Percentiles rank a stretch among this genome's conserved stretches.
Evolutionary conservation across 2,888 invertebrate species (phyloP).

Genomic region (Eurytoma californica): DNA sequence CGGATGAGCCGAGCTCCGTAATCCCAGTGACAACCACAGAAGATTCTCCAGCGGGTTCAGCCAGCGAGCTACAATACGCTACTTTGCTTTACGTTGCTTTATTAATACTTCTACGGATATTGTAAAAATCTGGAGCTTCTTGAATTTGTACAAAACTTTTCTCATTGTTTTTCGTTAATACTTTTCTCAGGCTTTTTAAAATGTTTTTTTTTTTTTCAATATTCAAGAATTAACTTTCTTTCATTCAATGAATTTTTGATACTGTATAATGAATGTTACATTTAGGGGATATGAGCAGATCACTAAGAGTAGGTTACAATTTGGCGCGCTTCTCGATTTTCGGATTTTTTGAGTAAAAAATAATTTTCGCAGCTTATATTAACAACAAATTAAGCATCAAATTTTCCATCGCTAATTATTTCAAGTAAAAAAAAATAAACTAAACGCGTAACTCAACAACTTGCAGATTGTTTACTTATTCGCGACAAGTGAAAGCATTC

Average conservation of each 20-base stretch:
- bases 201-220: conserved; percentile 27
- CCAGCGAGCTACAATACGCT: conserved; percentile 10
- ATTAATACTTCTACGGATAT: conserved; percentile 29
- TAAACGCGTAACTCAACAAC: too few species aligned
- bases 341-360: too few species aligned
- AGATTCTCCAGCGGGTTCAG: conserved; percentile 11
- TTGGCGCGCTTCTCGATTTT: too few species aligned
- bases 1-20: not conserved
- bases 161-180: conserved; percentile 17
- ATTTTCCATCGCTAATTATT: too few species aligned
- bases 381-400: too few species aligned
- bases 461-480: too few species aligned
- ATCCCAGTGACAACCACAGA: conserved; percentile 16
- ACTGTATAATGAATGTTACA: too few species aligned
- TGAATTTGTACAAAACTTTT: conserved; percentile 47
- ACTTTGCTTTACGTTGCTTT: conserved; percentile 31
- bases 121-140: conserved; percentile 25
- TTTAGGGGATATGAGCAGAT: too few species aligned
- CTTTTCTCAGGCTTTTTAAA: conserved; percentile 40
- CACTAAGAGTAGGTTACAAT: too few species aligned
- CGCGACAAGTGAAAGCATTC: too few species aligned
- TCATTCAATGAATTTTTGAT: not conserved
- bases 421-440: too few species aligned
- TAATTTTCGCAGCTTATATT: too few species aligned
- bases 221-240: not conserved